Percentiles rank a stretch among this genome's conserved stretches.
Evolutionary conservation across 2,797 vertebrate genomes (phyloP).

Genomic region (Bradypodion ventrale): DNA sequence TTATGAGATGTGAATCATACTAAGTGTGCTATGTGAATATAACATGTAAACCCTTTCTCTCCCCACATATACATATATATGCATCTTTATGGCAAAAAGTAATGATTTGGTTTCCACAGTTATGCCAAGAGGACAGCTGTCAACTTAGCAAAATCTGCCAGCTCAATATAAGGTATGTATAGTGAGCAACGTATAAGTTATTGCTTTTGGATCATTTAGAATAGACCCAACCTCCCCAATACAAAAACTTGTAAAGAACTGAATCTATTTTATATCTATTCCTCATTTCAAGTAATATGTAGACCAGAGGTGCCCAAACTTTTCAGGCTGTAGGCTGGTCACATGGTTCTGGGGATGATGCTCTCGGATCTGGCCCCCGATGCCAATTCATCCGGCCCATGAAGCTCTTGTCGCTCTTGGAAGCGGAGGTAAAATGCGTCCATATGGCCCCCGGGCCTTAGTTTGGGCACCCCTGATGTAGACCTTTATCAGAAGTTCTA

Average conservation of each 20-base stretch:
- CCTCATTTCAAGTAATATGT: constrained; percentile 74
- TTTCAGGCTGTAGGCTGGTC: too few species aligned
- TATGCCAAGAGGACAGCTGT: constrained; percentile 57
- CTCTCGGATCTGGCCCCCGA: too few species aligned
- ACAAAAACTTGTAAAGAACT: constrained; percentile 38
- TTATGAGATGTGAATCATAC: constrained; percentile 38
- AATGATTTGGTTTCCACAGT: constrained; percentile 55
- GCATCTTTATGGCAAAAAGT: constrained; percentile 46
- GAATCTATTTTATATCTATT: constrained; percentile 55
- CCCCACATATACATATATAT: neutral
- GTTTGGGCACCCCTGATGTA: too few species aligned
- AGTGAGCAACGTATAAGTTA: constrained; percentile 65
- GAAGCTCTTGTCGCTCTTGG: too few species aligned
- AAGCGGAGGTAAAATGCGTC: too few species aligned
- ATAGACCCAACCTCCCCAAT: constrained; percentile 46
- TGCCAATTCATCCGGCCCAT: too few species aligned
- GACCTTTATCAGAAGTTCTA: constrained; percentile 70
- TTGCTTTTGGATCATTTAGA: constrained; percentile 73
- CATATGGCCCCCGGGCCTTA: too few species aligned
- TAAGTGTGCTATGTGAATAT: constrained; percentile 11
- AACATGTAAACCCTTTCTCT: constrained; percentile 13
- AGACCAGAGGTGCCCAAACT: too few species aligned
- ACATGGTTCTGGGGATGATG: too few species aligned
- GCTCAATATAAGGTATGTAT: constrained; percentile 50
- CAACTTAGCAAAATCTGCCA: constrained; percentile 56